Conservation (phyloP, 1,140 invertebrate species). For the Agraylea sexmaculata region DNA sequence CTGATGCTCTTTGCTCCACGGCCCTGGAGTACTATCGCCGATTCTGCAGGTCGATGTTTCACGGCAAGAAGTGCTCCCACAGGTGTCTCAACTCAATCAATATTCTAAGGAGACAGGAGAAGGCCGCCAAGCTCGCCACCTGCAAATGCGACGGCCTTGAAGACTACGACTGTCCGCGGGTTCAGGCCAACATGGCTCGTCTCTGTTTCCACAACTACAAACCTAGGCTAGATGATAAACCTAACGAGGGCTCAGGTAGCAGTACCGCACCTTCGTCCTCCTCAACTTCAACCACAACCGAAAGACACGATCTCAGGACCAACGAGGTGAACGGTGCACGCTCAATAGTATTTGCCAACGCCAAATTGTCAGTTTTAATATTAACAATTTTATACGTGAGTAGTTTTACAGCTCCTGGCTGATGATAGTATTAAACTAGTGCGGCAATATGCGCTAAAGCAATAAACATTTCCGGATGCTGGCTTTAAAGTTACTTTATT, state of each 20-base stretch:
- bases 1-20: conserved; percentile 60
- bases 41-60: conserved; percentile 62
- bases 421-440: conserved; percentile 6
- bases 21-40: conserved; percentile 63
- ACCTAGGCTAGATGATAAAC: conserved; percentile 23
- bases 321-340: conserved; percentile 9
- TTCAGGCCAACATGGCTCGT: conserved; percentile 57
- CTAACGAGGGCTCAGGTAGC: conserved; percentile 23
- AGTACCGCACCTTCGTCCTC: conserved; percentile 12
- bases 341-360: not conserved
- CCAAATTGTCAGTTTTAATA: not conserved
- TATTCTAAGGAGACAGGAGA: conserved; percentile 64
- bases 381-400: conserved; percentile 1
- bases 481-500: too few species aligned
- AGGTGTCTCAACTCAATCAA: conserved; percentile 66
- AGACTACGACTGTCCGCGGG: conserved; percentile 55
- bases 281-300: too few species aligned
- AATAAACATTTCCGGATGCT: too few species aligned
- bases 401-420: conserved; percentile 7
- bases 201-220: conserved; percentile 54
- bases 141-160: conserved; percentile 69
- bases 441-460: too few species aligned
- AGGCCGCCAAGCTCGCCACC: conserved; percentile 61
- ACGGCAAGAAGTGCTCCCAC: conserved; percentile 60
- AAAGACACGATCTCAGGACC: conserved; percentile 13